Evolutionary conservation across 2,888 invertebrate species (phyloP), one percentile per base, ranked within the genome.

Genomic region (Cataglyphis rosenhaueri): DNA sequence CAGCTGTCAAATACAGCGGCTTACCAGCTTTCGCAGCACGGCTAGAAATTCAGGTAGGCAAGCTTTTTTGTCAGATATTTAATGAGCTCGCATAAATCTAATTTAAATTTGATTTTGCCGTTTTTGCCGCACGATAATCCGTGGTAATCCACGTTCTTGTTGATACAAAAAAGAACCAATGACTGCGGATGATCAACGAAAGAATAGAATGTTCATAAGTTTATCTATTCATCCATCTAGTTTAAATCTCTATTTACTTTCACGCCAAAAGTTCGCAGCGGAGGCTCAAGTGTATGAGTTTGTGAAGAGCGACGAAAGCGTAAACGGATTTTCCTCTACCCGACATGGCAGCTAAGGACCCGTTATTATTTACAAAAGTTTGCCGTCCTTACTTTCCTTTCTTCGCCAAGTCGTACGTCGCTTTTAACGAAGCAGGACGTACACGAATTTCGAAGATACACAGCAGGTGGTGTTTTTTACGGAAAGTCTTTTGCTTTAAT

Each of bases 201-300:
- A 12, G 74, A 71, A 38, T 79, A 62, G 55, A 59, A 41, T 41
- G 81, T 84, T 85, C 83, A 79, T 70, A 86, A 83, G 84, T 84
- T 66, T 62, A 70, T 83, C 81, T 74, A 71, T 71, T 81, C 48
- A 62, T 84, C 82, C 78, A 83, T 85, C 79, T 75, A 86, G 84
- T 87, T 91, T 85, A 86, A 90, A 90, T 91, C 89, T 91, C 87
- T 87, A 86, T 91, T 91, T 88, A 88, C 88, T 81, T 82, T 82
- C 61, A 62, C 85, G 74, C 65, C 82, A 62, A 84, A 84, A 89
- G 82, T 79, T 87, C 84, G 41, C 81, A 44, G 62, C 81, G 73
- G 74, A 82, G 55, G 55, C 68, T 41, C 79, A 73, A 84, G 32
- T 84, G 71, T 61, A 70, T 76, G 84, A 87, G 84, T 84, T 83